These are phyloP conservation scores for Callocephalon fimbriatum DNA, from an alignment of 2,113 vertebrate species.

Conservation along the genomic window DNA sequence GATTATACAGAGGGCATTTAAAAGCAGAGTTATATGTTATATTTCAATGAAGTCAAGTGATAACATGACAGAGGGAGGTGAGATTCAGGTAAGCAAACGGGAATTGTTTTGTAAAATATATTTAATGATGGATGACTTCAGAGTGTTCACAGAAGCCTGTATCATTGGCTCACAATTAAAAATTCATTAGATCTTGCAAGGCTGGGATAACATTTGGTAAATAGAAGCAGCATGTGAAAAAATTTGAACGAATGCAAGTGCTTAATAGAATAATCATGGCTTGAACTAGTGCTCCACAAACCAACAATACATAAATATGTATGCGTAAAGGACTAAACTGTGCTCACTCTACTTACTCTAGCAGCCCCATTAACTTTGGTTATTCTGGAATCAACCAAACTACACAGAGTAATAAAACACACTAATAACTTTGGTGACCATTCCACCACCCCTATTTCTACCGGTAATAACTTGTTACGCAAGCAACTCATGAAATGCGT, in stretches of 20 bases:
- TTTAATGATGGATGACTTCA: constrained; percentile 53
- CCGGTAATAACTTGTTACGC: neutral
- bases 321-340: neutral
- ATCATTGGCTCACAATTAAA: constrained; percentile 65
- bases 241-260: constrained; percentile 55
- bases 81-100: constrained; percentile 15
- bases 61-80: neutral
- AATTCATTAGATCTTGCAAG: constrained; percentile 69
- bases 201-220: constrained; percentile 64
- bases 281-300: constrained; percentile 47
- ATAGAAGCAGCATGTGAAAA: constrained; percentile 67
- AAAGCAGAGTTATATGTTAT: neutral
- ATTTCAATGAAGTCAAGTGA: constrained; percentile 28
- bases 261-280: constrained; percentile 68
- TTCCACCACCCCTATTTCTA: neutral
- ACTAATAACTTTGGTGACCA: neutral
- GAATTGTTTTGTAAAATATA: constrained; percentile 38
- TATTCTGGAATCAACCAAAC: neutral
- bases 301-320: constrained; percentile 66
- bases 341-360: neutral
- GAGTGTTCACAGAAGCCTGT: constrained; percentile 14
- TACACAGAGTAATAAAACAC: neutral
- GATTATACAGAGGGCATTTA: neutral
- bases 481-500: neutral
- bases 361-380: constrained; percentile 31